Percentiles rank a stretch among this genome's conserved stretches.
These are phyloP conservation scores for Heteropelma amictum DNA, from an alignment of 2,888 invertebrate species.

Conservation along the genomic window DNA sequence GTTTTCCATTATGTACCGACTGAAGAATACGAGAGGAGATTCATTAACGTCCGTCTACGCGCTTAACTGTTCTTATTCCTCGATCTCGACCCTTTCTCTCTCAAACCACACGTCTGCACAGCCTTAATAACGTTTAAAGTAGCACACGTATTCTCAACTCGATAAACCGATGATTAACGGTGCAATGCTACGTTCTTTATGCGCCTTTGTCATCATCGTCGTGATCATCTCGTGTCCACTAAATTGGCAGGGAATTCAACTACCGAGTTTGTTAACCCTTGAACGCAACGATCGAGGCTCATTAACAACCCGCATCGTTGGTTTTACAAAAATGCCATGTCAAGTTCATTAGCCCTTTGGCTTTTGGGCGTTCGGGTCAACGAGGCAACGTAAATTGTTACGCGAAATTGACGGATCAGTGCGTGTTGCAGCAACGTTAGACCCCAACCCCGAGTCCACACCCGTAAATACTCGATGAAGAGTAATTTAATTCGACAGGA, in stretches of 20 bases:
- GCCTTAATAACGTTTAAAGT: constrained; percentile 15
- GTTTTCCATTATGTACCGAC: constrained; percentile 13
- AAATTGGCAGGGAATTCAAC: constrained; percentile 24
- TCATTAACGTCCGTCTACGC: constrained; percentile 24
- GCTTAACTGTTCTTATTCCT: constrained; percentile 31
- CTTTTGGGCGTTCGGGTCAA: too few species aligned
- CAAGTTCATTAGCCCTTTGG: not conserved
- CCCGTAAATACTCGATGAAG: too few species aligned
- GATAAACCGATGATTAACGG: constrained; percentile 31
- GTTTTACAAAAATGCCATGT: not conserved
- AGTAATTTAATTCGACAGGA: too few species aligned
- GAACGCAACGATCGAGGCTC: not conserved
- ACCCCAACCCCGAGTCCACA: too few species aligned
- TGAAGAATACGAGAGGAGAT: not conserved
- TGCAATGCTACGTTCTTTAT: constrained; percentile 13
- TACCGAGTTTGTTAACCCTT: constrained; percentile 11
- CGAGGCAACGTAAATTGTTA: too few species aligned
- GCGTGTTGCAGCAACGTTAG: too few species aligned
- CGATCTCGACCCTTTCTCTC: not conserved
- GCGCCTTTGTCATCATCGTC: constrained; percentile 7
- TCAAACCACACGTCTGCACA: not conserved
- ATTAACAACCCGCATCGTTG: not conserved
- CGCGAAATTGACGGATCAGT: too few species aligned
- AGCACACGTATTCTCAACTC: constrained; percentile 29
- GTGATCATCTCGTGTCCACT: constrained; percentile 19